A percentile compares a stretch with the other conserved stretches of the same genome.
Evolutionary conservation across 2,888 invertebrate genomes (phyloP).

Genomic region (Iphiclides podalirius): DNA sequence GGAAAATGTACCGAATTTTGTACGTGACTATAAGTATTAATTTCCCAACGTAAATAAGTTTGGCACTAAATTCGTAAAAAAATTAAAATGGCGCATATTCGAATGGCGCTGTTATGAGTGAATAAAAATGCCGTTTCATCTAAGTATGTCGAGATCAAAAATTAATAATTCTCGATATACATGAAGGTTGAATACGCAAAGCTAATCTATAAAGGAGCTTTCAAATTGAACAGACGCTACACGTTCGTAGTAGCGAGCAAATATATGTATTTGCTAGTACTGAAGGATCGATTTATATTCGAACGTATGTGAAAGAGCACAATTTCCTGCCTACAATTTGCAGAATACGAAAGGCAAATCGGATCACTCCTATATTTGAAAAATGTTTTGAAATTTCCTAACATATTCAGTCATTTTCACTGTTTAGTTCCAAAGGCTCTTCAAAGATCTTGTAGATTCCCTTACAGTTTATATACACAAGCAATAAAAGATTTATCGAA

Average conservation of each 20-base stretch:
- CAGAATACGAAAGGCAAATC: constrained; percentile 13
- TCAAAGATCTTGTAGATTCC: background rate
- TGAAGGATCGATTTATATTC: constrained; percentile 23
- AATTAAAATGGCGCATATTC: too few relatives aligned
- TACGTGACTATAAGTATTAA: too few relatives aligned
- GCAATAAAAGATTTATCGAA: too few relatives aligned
- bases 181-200: constrained; percentile 5
- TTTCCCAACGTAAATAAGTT: too few relatives aligned
- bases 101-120: too few relatives aligned
- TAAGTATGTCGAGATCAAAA: background rate
- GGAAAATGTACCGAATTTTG: too few relatives aligned
- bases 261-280: constrained; percentile 15
- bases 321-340: constrained; percentile 22
- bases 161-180: background rate
- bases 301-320: constrained; percentile 20
- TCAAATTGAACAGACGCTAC: constrained; percentile 1
- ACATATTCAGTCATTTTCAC: background rate
- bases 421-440: background rate
- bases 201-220: constrained; percentile 16
- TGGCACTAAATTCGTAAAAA: too few relatives aligned
- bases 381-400: constrained; percentile 2
- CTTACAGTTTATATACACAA: too few relatives aligned
- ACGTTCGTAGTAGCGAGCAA: constrained; percentile 11
- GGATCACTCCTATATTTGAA: constrained; percentile 7
- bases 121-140: too few relatives aligned